Evolutionary conservation across 1,140 invertebrate species (phyloP).

Genomic region (Muscidifurax raptorellus): DNA sequence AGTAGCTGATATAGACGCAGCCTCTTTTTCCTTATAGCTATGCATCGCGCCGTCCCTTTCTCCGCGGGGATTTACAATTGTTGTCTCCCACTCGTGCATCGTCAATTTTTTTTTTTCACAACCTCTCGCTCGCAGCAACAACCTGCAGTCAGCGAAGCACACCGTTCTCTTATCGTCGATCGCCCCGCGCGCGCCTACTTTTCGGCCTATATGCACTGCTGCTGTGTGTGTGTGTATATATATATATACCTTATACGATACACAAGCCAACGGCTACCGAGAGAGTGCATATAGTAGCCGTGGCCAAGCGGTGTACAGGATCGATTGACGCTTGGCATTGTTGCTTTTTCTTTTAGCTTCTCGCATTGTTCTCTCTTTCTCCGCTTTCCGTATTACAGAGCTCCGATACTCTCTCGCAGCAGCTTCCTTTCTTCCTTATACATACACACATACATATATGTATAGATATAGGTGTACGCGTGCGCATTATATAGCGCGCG

Average conservation of each 20-base stretch:
- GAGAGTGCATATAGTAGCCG: not conserved
- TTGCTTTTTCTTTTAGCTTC: not conserved
- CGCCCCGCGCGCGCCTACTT: not conserved
- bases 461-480: not conserved
- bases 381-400: not conserved
- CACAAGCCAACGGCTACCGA: no score
- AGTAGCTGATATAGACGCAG: no score
- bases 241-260: no score
- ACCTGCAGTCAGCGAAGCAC: not conserved
- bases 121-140: not conserved
- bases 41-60: not conserved
- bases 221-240: not conserved
- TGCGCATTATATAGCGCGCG: not conserved
- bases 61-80: not conserved
- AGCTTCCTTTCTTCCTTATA: not conserved
- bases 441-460: not conserved
- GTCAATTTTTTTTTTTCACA: not conserved
- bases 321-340: constrained; percentile 20
- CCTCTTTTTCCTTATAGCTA: not conserved
- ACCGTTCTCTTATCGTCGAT: constrained; percentile 4
- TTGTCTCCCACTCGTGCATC: not conserved
- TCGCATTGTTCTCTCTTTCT: constrained; percentile 22
- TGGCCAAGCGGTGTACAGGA: not conserved
- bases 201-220: constrained; percentile 2
- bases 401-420: not conserved